phyloP scores from a whole-genome alignment of 2,888 invertebrate genomes.

The Tenthredo notha region DNA sequence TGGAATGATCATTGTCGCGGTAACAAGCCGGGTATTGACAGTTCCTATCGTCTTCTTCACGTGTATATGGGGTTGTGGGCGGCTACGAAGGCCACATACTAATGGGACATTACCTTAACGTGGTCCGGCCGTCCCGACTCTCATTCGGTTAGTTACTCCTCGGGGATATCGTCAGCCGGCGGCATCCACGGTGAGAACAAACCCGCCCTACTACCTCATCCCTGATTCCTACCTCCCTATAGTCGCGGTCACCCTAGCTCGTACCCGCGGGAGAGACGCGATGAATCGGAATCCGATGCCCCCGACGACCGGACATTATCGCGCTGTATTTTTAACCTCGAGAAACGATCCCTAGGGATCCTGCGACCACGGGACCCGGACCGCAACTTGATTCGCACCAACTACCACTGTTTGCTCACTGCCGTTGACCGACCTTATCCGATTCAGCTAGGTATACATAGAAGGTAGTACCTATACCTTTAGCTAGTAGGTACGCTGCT shows the following conservation, averaged over 20 bases:
- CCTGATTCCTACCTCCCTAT: constrained; percentile 18
- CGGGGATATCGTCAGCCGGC: constrained; percentile 63
- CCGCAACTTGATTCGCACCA: constrained; percentile 12
- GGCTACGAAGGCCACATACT: constrained; percentile 75
- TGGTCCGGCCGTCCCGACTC: constrained; percentile 73
- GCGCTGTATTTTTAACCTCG: constrained; percentile 51
- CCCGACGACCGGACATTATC: constrained; percentile 50
- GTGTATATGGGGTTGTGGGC: constrained; percentile 47
- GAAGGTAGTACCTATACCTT: not conserved
- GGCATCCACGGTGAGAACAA: not conserved
- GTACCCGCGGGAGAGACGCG: constrained; percentile 37
- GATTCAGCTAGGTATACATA: not conserved
- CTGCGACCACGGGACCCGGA: not conserved
- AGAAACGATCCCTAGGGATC: constrained; percentile 46
- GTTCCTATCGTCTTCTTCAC: constrained; percentile 59
- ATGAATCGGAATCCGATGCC: constrained; percentile 53
- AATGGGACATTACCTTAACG: constrained; percentile 77
- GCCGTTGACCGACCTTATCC: constrained; percentile 15
- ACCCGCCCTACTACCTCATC: constrained; percentile 19
- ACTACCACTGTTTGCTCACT: constrained; percentile 28
- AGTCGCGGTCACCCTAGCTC: not conserved
- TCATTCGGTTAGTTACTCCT: constrained; percentile 77
- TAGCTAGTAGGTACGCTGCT: not conserved
- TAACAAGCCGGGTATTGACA: constrained; percentile 77
- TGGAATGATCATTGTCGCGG: constrained; percentile 75